phyloP scores from a whole-genome alignment of 2,113 vertebrate genomes.

The Poeciliopsis turrubarensis region DNA sequence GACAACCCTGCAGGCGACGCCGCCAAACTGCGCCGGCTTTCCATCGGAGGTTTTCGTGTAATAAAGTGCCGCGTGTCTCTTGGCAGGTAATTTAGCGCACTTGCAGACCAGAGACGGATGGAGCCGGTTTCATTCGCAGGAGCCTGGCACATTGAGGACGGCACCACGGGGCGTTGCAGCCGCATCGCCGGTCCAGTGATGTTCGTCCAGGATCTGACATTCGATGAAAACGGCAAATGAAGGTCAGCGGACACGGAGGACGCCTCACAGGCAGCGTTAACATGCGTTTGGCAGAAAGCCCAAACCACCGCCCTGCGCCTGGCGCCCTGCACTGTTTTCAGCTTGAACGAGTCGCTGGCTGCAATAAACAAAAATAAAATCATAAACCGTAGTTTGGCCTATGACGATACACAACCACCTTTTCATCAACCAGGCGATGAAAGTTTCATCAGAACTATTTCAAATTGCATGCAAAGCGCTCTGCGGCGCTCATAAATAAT shows the following conservation, averaged over 20 bases:
- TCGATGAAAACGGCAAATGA: neutral
- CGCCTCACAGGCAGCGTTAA: neutral
- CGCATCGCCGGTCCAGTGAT: neutral
- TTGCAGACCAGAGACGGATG: neutral
- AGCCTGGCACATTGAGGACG: neutral
- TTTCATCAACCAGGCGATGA: neutral
- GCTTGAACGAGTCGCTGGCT: neutral
- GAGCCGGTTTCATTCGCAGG: neutral
- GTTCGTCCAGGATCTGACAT: neutral
- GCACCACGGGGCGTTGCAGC: neutral
- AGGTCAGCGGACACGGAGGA: neutral
- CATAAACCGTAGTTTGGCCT: neutral
- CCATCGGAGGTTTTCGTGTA: neutral
- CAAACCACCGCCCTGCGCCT: no score
- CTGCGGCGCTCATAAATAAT: neutral
- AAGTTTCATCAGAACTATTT: neutral
- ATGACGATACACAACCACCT: neutral
- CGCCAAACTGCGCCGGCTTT: neutral
- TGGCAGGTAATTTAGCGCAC: constrained; percentile 9
- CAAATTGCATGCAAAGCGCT: neutral
- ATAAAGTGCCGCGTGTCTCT: neutral
- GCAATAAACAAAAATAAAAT: neutral
- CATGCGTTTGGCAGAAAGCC: neutral
- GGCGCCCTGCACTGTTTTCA: neutral
- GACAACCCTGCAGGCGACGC: neutral